phyloP scores from a whole-genome alignment of 2,113 vertebrate species.

The Papio anubis region DNA sequence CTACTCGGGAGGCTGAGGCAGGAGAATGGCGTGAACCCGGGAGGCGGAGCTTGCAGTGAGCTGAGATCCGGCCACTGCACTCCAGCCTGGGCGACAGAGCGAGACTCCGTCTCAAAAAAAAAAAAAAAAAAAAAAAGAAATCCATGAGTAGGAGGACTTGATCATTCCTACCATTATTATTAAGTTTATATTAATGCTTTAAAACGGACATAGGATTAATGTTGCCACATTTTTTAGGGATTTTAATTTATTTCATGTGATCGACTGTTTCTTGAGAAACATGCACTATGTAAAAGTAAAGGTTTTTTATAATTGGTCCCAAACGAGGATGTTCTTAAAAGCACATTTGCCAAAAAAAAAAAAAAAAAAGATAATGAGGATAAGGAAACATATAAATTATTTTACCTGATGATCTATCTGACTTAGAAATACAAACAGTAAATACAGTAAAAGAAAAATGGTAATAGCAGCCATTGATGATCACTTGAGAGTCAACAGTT shows the following conservation, averaged over 20 bases:
- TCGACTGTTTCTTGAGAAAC: not conserved
- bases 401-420: not conserved
- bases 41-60: too few relatives aligned
- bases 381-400: not conserved
- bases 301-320: not conserved
- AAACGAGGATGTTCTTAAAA: not conserved
- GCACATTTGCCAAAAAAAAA: not conserved
- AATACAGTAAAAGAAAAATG: not conserved
- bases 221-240: not conserved
- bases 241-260: not conserved
- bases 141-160: not conserved
- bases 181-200: not conserved
- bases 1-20: too few relatives aligned
- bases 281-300: not conserved
- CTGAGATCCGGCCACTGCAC: too few relatives aligned
- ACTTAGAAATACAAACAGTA: not conserved
- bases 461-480: not conserved
- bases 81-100: too few relatives aligned
- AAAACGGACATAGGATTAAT: not conserved
- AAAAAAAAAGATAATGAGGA: not conserved
- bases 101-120: too few relatives aligned
- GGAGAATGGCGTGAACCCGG: too few relatives aligned
- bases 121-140: not conserved
- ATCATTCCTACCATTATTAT: not conserved
- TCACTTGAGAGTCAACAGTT: not conserved